phyloP scores from a whole-genome alignment of 1,140 invertebrate species.

The Calliphora vicina region DNA sequence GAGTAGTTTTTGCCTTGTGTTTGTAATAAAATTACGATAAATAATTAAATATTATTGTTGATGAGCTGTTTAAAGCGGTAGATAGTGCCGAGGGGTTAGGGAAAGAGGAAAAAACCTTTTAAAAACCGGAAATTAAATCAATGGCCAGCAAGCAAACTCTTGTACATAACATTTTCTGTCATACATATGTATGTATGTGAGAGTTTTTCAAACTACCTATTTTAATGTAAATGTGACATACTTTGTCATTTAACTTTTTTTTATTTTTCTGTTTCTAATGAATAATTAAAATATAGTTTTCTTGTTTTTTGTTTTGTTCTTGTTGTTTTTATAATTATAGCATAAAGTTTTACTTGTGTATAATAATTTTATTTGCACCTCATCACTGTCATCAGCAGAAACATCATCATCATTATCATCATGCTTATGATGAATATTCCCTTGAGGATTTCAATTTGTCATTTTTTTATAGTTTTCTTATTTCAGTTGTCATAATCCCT shows the following conservation, averaged over 20 bases:
- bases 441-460: not conserved
- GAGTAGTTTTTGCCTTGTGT: not conserved
- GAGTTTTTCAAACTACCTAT: not conserved
- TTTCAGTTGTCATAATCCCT: not conserved
- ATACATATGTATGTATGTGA: too few relatives aligned
- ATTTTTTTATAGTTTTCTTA: not conserved
- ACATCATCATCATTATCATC: not conserved
- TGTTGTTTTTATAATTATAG: not conserved
- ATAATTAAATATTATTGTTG: not conserved
- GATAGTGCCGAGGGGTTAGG: not conserved
- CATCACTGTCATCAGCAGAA: not conserved
- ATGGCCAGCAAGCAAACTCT: not conserved
- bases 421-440: not conserved
- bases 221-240: not conserved
- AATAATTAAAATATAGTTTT: conserved; percentile 5
- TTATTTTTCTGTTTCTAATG: not conserved
- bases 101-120: not conserved
- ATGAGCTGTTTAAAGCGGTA: not conserved
- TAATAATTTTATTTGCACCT: not conserved
- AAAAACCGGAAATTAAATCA: not conserved
- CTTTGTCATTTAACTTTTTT: conserved; percentile 4
- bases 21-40: not conserved
- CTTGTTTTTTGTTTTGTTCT: not conserved
- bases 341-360: not conserved
- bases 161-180: not conserved